Evolutionary conservation across 1,140 invertebrate species (phyloP).

Genomic region (Holotrichia oblita): DNA sequence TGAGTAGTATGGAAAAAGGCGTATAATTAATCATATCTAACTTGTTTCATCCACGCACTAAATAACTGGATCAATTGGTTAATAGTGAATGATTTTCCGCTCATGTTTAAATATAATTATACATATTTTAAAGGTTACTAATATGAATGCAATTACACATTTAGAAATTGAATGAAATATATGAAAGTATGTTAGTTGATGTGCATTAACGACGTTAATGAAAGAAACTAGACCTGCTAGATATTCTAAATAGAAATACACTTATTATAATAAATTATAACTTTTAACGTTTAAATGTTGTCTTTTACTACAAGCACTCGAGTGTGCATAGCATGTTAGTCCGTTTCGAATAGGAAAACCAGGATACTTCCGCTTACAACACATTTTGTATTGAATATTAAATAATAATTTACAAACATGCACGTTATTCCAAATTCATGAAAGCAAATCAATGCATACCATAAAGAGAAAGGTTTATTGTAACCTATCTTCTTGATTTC

Average conservation of each 20-base stretch:
- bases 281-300: not conserved
- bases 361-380: not conserved
- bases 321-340: not conserved
- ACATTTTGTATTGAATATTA: not conserved
- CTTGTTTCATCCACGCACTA: not conserved
- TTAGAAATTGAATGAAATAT: constrained; percentile 17
- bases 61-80: constrained; percentile 17
- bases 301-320: not conserved
- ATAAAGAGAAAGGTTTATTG: constrained; percentile 21
- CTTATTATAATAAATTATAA: not conserved
- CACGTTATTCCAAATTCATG: not conserved
- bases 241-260: not conserved
- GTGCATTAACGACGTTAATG: not conserved
- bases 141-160: constrained; percentile 23
- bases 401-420: not conserved
- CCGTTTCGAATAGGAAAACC: not conserved
- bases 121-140: not conserved
- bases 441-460: not conserved
- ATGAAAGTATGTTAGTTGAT: constrained; percentile 22
- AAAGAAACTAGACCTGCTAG: not conserved
- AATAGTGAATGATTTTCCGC: not conserved
- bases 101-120: constrained; percentile 6
- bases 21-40: not conserved
- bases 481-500: not conserved
- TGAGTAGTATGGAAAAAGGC: not conserved